Conservation (phyloP, 2,113 vertebrate species). For the Ctenodactylus gundi region DNA sequence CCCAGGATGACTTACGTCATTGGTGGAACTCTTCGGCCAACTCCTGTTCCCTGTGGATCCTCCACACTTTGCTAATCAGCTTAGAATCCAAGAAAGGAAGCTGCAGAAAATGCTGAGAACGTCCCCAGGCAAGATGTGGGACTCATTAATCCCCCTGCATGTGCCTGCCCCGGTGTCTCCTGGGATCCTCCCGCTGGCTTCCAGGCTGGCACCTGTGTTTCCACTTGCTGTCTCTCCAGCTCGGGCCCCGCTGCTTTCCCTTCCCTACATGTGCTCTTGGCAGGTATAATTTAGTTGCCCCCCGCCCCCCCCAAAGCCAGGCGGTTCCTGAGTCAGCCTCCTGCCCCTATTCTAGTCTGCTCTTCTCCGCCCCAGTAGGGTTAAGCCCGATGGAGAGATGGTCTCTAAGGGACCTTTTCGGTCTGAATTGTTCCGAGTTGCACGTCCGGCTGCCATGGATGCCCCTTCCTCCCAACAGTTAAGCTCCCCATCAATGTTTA, state of each 20-base stretch:
- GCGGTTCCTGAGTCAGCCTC: neutral
- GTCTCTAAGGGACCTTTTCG: neutral
- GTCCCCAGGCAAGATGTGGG: neutral
- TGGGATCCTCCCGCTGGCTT: accelerated
- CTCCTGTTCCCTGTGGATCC: accelerated
- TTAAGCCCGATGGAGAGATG: neutral
- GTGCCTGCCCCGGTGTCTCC: neutral
- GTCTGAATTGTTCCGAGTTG: neutral
- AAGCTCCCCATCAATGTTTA: neutral
- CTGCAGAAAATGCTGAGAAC: neutral
- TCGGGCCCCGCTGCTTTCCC: accelerated
- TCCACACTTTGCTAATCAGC: neutral
- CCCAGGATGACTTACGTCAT: too few relatives aligned
- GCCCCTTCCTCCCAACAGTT: neutral
- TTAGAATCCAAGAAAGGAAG: neutral
- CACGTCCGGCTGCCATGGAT: neutral
- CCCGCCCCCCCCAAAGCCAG: neutral
- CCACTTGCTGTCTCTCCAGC: neutral
- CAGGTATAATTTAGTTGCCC: neutral
- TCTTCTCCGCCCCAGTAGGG: neutral
- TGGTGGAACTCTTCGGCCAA: neutral
- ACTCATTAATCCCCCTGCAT: accelerated
- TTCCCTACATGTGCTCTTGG: accelerated
- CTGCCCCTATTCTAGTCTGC: neutral
- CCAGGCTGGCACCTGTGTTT: accelerated